Evolutionary conservation across 2,113 vertebrate genomes (phyloP).

Genomic region (Epinephelus lanceolatus): DNA sequence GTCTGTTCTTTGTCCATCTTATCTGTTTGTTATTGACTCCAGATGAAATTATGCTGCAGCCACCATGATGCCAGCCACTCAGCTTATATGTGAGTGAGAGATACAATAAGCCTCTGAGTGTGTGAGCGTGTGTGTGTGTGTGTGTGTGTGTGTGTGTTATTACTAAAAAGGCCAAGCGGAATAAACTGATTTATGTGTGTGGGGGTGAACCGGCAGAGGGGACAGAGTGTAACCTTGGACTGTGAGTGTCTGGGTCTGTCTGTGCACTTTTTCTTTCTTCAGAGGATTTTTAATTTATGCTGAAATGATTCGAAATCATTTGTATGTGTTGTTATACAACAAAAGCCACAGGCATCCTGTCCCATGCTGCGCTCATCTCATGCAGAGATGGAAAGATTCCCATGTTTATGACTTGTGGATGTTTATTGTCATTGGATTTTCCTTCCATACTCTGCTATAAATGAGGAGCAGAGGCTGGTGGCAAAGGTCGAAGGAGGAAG

Average conservation of each 20-base stretch:
- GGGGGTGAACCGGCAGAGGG: neutral
- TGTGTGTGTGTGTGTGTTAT: neutral
- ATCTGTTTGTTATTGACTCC: constrained; percentile 52
- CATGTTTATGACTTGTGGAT: constrained; percentile 10
- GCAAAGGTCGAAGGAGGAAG: neutral
- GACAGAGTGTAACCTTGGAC: constrained; percentile 2
- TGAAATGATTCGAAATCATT: neutral
- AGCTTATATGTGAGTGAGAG: constrained; percentile 12
- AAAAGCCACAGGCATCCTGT: neutral
- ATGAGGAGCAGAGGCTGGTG: neutral
- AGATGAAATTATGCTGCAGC: constrained; percentile 60
- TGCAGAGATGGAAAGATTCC: constrained; percentile 25
- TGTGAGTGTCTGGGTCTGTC: neutral
- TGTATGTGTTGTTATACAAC: neutral
- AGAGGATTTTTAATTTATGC: neutral
- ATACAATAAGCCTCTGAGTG: neutral
- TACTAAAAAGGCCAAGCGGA: constrained; percentile 5
- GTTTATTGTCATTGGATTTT: constrained; percentile 10
- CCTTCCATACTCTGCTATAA: neutral
- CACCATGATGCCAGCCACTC: constrained; percentile 48
- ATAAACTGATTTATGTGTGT: neutral
- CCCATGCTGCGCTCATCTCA: neutral
- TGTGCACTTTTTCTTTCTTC: neutral
- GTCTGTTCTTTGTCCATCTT: constrained; percentile 60
- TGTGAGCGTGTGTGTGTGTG: constrained; percentile 7